Evolutionary conservation across 2,797 vertebrate genomes (phyloP).

Genomic region (Pangasius larnaudii): DNA sequence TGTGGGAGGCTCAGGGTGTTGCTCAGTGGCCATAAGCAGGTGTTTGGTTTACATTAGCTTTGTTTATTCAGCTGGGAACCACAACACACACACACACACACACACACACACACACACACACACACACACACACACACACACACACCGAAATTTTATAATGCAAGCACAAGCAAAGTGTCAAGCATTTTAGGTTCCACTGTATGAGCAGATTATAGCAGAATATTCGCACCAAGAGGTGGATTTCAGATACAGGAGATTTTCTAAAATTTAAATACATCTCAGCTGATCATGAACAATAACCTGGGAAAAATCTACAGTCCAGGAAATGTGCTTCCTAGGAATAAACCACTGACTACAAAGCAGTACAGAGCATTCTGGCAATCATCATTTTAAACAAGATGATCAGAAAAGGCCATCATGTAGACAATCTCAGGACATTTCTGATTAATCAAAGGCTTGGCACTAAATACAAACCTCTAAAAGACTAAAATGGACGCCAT

Average conservation of each 20-base stretch:
- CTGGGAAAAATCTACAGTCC: background rate
- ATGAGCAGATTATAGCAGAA: background rate
- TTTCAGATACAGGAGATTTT: background rate
- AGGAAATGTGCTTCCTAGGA: background rate
- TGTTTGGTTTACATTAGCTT: constrained; percentile 26
- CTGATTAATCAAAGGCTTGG: too few relatives aligned
- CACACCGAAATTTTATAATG: background rate
- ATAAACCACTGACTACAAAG: background rate
- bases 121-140: background rate
- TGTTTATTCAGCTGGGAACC: constrained; percentile 25
- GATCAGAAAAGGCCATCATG: background rate
- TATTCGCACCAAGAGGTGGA: background rate
- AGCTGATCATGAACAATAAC: background rate
- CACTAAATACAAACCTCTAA: background rate
- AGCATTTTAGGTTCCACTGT: background rate
- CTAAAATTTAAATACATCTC: too few relatives aligned
- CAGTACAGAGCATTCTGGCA: too few relatives aligned
- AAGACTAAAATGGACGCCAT: constrained; percentile 11
- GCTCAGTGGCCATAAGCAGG: background rate
- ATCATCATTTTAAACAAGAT: background rate
- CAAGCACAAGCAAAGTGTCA: background rate
- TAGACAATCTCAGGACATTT: background rate
- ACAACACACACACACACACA: constrained; percentile 13
- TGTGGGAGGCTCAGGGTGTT: background rate
- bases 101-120: background rate